These are phyloP conservation scores for Zaprionus africanus DNA, from an alignment of 1,140 invertebrate species.

Conservation along the genomic window DNA sequence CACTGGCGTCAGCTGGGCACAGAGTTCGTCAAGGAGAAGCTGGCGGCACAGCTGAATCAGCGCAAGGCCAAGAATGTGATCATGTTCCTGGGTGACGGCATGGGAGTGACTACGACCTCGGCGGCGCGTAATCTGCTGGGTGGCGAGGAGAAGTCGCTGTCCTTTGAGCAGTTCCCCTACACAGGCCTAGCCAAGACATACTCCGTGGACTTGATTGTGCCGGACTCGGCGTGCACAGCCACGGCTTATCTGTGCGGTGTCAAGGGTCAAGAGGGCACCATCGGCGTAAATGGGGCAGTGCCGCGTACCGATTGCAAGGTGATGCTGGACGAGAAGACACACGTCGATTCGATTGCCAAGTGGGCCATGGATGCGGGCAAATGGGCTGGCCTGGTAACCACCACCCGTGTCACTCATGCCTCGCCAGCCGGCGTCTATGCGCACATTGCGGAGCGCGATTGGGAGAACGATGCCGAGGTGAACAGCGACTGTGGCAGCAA, in stretches of 20 bases:
- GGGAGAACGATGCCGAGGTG: conserved; percentile 90
- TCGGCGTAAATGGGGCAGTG: conserved; percentile 90
- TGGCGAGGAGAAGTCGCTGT: conserved; percentile 89
- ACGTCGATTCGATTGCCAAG: conserved; percentile 88
- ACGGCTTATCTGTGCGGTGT: conserved; percentile 93
- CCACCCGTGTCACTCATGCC: conserved; percentile 92
- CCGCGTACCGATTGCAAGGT: conserved; percentile 86
- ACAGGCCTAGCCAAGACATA: conserved; percentile 93
- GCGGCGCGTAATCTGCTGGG: conserved; percentile 87
- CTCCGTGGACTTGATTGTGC: conserved; percentile 91
- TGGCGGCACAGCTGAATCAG: conserved; percentile 76
- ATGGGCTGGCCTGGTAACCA: conserved; percentile 91
- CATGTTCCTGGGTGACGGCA: conserved; percentile 92
- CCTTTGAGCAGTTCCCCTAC: conserved; percentile 91
- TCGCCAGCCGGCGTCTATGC: conserved; percentile 91
- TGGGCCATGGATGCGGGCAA: conserved; percentile 90
- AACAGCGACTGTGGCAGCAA: conserved; percentile 68
- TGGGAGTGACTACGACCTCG: conserved; percentile 91
- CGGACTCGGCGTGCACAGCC: conserved; percentile 90
- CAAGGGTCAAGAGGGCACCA: conserved; percentile 91
- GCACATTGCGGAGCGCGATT: conserved; percentile 89
- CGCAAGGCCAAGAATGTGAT: conserved; percentile 89
- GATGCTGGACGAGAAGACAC: conserved; percentile 85
- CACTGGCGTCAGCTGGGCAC: conserved; percentile 77
- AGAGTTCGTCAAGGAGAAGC: conserved; percentile 58